Conservation (phyloP, 2,113 vertebrate species). For the Ameiurus melas region DNA sequence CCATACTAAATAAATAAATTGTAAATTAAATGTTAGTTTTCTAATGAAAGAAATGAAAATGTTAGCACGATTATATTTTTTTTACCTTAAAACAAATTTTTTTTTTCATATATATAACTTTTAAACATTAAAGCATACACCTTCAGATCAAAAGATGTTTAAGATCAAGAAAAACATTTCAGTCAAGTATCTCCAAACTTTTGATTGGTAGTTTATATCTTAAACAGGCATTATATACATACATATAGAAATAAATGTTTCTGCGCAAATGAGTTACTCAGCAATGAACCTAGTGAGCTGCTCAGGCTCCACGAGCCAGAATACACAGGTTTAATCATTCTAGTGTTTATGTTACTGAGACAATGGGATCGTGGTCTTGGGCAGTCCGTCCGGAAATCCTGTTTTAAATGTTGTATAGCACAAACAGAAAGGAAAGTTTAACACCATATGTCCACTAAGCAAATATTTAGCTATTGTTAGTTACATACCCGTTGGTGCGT, state of each 20-base stretch:
- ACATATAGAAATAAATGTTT: too few species aligned
- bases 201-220: neutral
- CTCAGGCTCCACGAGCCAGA: neutral
- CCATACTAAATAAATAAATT: too few species aligned
- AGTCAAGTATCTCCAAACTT: too few species aligned
- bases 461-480: neutral
- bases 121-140: too few species aligned
- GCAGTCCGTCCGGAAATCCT: neutral
- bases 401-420: neutral
- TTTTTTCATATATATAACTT: too few species aligned
- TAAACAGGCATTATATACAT: neutral
- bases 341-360: neutral
- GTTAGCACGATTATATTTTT: too few species aligned
- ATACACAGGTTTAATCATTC: neutral
- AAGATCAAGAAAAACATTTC: too few species aligned
- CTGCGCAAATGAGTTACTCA: neutral
- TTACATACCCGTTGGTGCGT: slow-evolving; percentile 79
- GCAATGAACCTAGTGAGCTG: neutral
- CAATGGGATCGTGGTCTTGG: neutral
- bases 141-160: too few species aligned
- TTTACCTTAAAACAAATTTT: too few species aligned
- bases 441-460: neutral
- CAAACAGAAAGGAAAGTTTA: neutral
- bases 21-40: too few species aligned
- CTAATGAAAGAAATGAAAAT: too few species aligned